These are phyloP conservation scores for Sarcophaga caerulescens DNA, from an alignment of 2,888 invertebrate species.

Conservation along the genomic window DNA sequence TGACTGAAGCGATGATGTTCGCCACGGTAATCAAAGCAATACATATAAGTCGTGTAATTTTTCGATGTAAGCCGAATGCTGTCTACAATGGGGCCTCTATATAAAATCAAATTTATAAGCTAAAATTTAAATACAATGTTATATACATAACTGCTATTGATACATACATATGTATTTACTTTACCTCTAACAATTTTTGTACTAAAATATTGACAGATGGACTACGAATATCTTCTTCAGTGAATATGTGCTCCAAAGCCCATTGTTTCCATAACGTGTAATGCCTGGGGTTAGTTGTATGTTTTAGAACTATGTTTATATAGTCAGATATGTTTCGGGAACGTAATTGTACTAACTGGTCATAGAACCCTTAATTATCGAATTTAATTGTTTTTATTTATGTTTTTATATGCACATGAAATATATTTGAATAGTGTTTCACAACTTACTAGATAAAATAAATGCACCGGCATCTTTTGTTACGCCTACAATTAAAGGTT, in stretches of 20 bases:
- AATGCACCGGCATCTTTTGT: conserved; percentile 82
- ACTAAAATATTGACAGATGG: conserved; percentile 70
- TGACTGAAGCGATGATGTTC: conserved; percentile 79
- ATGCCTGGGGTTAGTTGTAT: conserved; percentile 74
- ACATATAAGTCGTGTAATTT: conserved; percentile 80
- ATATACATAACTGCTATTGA: not conserved
- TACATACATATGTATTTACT: not conserved
- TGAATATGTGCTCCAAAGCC: conserved; percentile 76
- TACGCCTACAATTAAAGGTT: conserved; percentile 81
- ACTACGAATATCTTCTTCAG: conserved; percentile 70
- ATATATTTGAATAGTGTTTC: not conserved
- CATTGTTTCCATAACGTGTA: conserved; percentile 75
- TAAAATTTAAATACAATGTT: conserved; percentile 47
- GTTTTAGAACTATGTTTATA: conserved; percentile 76
- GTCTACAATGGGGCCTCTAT: conserved; percentile 77
- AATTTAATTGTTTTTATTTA: not conserved
- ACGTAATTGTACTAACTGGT: conserved; percentile 72
- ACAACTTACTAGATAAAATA: conserved; percentile 79
- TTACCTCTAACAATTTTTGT: conserved; percentile 75
- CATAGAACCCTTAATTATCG: conserved; percentile 73
- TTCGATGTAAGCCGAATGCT: conserved; percentile 74
- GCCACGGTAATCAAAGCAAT: conserved; percentile 82
- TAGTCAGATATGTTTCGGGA: conserved; percentile 76
- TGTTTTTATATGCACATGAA: not conserved
- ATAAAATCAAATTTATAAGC: conserved; percentile 77